Base-by-base conservation (phyloP, 2,888 invertebrate genomes). In the Drosophila rellima region DNA sequence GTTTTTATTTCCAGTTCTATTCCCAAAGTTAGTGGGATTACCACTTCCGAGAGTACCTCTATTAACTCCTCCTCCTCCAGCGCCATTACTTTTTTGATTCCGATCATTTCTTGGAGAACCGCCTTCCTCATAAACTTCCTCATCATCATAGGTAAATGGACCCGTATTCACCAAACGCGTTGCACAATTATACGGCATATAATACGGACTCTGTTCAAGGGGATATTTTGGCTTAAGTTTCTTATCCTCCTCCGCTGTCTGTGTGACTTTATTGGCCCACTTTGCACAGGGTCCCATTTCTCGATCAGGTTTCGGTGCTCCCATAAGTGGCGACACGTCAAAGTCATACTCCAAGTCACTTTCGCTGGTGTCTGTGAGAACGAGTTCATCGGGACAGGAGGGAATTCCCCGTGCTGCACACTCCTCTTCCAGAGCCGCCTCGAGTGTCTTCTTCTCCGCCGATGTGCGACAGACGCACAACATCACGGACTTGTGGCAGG, bases 281-380 rank as follows among this genome's bases (percentile, higher is more conserved):
- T 6, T 42, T 2, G 42, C 13, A 23, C 20, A 20, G 2, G 42
- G 42, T 20, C 42, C 42, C 13, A 13, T n/a, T 2, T 3, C 13
- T 7, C 2, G 42, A 0, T n/a, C 20, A 10, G 2, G 3, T 7
- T 7, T 7, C n/a, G 20, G 20, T 20, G 20, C 42, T 3, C 42
- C 42, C 42, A 23, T 6, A 6, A 42, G 13, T 0, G 95, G 95
- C 0, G 95, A 95, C 56, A 95, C 95, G 74, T 95, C 95, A 23
- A 95, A 94, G 79, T 95, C 95, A 91, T 95, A 94, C 62, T 95
- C 95, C n/a, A 94, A 94, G 50, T 95, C 95, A n/a, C 90, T 92
- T 1, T 92, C 92, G 10, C 90, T 91, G 1, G 91, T 92, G 40
- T 92, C 92, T 0, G 92, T 89, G 0, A 92, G 73, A 1, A 90